These are phyloP conservation scores for Habropoda laboriosa DNA, from an alignment of 1,140 invertebrate species.

Conservation along the genomic window DNA sequence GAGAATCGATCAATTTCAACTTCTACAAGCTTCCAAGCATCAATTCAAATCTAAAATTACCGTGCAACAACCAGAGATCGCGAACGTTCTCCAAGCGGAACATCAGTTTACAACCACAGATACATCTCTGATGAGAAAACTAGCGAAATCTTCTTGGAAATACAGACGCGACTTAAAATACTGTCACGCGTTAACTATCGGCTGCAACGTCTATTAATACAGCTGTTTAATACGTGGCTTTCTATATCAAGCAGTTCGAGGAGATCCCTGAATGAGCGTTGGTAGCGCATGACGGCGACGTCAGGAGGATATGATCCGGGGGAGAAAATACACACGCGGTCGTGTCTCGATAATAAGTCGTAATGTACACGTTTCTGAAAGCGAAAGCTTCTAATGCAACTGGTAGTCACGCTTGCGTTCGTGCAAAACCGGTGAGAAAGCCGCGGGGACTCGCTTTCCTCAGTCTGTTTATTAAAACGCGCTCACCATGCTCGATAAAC, in stretches of 20 bases:
- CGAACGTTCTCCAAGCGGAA: neutral
- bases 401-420: conserved; percentile 62
- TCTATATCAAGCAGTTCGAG: neutral
- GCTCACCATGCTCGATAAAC: conserved; percentile 16
- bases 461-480: conserved; percentile 28
- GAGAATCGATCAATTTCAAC: neutral
- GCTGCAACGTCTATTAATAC: no score
- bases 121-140: neutral
- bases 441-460: conserved; percentile 58
- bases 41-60: neutral
- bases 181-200: neutral
- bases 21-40: neutral
- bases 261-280: no score
- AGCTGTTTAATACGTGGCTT: neutral
- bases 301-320: neutral
- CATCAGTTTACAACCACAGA: neutral
- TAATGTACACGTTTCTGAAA: conserved; percentile 48
- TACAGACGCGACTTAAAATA: neutral
- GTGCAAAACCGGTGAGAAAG: conserved; percentile 59
- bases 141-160: neutral
- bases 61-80: neutral
- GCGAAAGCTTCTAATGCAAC: conserved; percentile 56
- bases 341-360: conserved; percentile 48
- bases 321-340: neutral
- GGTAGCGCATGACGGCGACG: neutral